Conservation (phyloP, 2,888 invertebrate genomes). For the Eueremaeus valkanovi region DNA sequence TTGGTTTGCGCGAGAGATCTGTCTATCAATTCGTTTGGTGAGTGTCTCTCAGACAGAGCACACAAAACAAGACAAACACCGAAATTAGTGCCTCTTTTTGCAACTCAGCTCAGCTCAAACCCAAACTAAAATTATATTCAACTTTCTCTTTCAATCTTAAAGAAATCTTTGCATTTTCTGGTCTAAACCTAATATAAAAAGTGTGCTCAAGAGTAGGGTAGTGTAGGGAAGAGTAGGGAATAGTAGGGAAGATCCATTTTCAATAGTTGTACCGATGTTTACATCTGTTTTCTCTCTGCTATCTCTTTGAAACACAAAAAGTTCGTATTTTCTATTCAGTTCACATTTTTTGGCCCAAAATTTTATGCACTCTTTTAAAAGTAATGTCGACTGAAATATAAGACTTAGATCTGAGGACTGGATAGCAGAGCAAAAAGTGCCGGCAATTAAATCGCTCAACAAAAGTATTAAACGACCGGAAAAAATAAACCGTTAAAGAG, state of each 20-base stretch:
- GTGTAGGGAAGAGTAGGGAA: too few species aligned
- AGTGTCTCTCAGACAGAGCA: not conserved
- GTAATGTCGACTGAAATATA: not conserved
- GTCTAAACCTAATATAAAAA: not conserved
- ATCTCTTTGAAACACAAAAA: not conserved
- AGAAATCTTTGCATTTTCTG: not conserved
- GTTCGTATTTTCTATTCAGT: too few species aligned
- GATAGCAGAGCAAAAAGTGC: not conserved
- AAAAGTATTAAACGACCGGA: not conserved
- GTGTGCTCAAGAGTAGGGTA: not conserved
- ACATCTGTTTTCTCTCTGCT: conserved; percentile 28
- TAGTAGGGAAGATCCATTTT: not conserved
- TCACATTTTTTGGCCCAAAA: too few species aligned
- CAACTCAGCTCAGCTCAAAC: not conserved
- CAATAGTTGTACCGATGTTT: not conserved
- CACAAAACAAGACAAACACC: not conserved
- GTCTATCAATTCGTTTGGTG: not conserved
- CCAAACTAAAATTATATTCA: not conserved
- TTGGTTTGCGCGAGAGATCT: not conserved
- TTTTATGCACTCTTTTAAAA: not conserved
- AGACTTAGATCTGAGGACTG: not conserved
- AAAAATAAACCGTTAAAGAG: not conserved
- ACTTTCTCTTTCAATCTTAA: not conserved
- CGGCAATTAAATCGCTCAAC: conserved; percentile 4
- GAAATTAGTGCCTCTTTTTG: not conserved